Conservation (phyloP, 2,797 vertebrate genomes). For the Masticophis lateralis region DNA sequence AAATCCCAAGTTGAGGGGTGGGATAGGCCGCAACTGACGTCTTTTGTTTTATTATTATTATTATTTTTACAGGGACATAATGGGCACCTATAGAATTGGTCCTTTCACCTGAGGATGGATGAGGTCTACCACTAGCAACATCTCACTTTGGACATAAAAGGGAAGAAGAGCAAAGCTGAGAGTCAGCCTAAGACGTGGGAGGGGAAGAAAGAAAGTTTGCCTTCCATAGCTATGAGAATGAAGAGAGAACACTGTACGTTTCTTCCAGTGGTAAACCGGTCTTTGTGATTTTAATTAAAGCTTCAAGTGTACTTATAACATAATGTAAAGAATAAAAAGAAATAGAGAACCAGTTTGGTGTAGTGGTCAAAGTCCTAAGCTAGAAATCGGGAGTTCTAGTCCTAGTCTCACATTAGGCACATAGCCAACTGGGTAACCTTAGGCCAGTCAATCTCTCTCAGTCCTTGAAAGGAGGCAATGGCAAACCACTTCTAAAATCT, state of each 20-base stretch:
- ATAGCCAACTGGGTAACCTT: neutral
- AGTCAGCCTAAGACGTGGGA: neutral
- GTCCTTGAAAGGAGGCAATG: neutral
- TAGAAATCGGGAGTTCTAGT: neutral
- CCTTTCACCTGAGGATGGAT: constrained; percentile 37
- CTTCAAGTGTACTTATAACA: neutral
- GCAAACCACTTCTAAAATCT: neutral
- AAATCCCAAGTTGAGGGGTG: constrained; percentile 59
- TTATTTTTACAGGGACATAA: constrained; percentile 25
- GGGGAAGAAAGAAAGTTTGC: neutral
- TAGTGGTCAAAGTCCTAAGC: neutral
- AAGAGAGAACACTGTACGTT: neutral
- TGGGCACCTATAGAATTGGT: constrained; percentile 35
- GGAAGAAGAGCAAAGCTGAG: neutral
- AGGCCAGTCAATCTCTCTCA: neutral
- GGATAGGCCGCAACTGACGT: neutral
- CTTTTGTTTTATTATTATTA: constrained; percentile 47
- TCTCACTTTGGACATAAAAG: neutral
- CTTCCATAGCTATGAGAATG: neutral
- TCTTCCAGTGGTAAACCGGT: neutral
- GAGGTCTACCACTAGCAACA: neutral
- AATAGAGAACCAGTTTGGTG: neutral
- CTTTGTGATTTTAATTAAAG: neutral
- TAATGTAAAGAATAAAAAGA: neutral
- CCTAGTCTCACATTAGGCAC: neutral